Percentiles rank a stretch among this genome's conserved stretches.
Evolutionary conservation across 1,140 invertebrate genomes (phyloP).

Genomic region (Bombus consobrinus): DNA sequence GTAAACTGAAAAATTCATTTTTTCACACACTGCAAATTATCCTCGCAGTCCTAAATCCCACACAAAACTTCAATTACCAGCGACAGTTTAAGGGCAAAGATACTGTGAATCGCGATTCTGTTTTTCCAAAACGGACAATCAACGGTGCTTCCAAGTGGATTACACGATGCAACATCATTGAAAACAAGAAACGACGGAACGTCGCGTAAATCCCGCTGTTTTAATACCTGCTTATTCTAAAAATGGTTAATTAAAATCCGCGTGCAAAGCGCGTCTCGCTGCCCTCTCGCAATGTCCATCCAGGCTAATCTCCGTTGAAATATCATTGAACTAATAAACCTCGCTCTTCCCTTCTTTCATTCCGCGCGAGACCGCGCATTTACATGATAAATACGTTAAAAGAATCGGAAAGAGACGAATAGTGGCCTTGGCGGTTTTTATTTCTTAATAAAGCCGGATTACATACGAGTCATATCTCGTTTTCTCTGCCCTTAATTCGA

Average conservation of each 20-base stretch:
- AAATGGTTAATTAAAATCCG: constrained; percentile 50
- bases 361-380: neutral
- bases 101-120: neutral
- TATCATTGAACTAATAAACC: constrained; percentile 47
- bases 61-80: neutral
- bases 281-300: constrained; percentile 15
- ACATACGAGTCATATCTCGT: neutral
- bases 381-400: constrained; percentile 36
- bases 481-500: neutral
- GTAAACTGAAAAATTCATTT: neutral
- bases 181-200: neutral
- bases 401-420: constrained; percentile 29
- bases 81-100: neutral
- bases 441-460: constrained; percentile 42
- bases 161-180: neutral
- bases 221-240: constrained; percentile 39
- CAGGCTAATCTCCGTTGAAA: constrained; percentile 44
- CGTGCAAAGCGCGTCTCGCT: neutral
- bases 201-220: neutral
- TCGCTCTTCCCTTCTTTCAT: neutral
- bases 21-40: neutral
- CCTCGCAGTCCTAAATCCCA: neutral
- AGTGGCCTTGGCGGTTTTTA: neutral
- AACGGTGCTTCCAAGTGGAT: neutral
- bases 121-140: neutral